These are phyloP conservation scores for Nomada fucata DNA, from an alignment of 2,888 invertebrate species.

Conservation along the genomic window DNA sequence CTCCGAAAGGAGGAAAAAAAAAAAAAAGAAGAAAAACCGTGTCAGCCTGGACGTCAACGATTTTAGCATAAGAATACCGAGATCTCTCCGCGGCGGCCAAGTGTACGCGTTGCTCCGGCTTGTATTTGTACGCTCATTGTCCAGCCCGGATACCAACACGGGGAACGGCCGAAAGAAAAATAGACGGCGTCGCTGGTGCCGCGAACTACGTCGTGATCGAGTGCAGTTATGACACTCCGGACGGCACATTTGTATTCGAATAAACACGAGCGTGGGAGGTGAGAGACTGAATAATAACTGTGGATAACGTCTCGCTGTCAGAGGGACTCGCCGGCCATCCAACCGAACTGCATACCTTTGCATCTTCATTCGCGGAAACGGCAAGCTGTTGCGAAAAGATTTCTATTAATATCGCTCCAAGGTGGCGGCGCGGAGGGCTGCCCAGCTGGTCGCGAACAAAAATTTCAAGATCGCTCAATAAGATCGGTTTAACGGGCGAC, in stretches of 20 bases:
- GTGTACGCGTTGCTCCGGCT: slow-evolving; percentile 27
- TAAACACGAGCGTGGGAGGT: slow-evolving; percentile 73
- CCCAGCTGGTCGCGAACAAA: slow-evolving; percentile 10
- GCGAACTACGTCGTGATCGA: slow-evolving; percentile 68
- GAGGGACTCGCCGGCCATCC: slow-evolving; percentile 34
- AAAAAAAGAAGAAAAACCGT: slow-evolving; percentile 55
- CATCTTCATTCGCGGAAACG: slow-evolving; percentile 65
- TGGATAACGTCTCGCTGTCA: slow-evolving; percentile 69
- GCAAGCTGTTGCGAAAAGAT: slow-evolving; percentile 15
- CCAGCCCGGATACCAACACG: slow-evolving; percentile 62
- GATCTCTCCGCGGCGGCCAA: slow-evolving; percentile 24
- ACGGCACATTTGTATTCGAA: slow-evolving; percentile 72
- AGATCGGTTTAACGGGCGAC: slow-evolving; percentile 23
- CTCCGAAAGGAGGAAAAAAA: neutral
- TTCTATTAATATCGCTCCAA: slow-evolving; percentile 9
- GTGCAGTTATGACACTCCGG: slow-evolving; percentile 72
- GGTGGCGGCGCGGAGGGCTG: neutral
- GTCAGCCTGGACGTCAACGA: slow-evolving; percentile 68
- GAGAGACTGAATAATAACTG: slow-evolving; percentile 74
- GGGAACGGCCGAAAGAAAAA: slow-evolving; percentile 67
- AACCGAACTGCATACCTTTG: slow-evolving; percentile 36
- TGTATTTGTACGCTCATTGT: slow-evolving; percentile 66
- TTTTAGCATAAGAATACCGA: slow-evolving; percentile 71
- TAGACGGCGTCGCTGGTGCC: slow-evolving; percentile 65
- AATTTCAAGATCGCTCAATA: slow-evolving; percentile 33